A percentile compares a stretch with the other conserved stretches of the same genome.
Evolutionary conservation across 2,888 invertebrate species (phyloP).

Genomic region (Macrosoma leucophasiata): DNA sequence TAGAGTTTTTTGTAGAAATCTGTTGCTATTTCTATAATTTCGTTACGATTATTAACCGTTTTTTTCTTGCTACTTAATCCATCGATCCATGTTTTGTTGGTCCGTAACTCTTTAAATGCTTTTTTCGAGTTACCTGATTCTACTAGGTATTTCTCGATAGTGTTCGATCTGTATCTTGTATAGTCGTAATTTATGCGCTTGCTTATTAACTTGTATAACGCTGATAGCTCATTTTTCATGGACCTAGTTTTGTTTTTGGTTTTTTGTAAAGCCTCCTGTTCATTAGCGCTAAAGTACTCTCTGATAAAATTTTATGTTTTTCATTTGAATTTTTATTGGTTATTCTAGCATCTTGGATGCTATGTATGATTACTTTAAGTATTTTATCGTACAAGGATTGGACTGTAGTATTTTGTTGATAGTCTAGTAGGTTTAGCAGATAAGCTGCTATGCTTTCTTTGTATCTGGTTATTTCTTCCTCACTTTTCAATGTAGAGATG

Average conservation of each 20-base stretch:
- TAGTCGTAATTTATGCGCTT: constrained; percentile 1
- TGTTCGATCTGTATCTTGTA: neutral
- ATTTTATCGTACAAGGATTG: no score
- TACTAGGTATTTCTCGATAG: neutral
- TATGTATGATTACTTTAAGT: neutral
- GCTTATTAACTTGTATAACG: constrained; percentile 3
- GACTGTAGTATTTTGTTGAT: neutral
- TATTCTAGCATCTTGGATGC: neutral
- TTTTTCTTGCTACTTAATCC: constrained; percentile 4
- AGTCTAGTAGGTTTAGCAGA: neutral
- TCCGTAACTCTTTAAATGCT: constrained; percentile 6
- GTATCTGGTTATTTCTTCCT: neutral
- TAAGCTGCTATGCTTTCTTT: neutral
- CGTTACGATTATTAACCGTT: constrained; percentile 2
- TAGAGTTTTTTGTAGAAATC: constrained; percentile 4
- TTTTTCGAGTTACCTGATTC: neutral
- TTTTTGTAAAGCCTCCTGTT: constrained; percentile 2
- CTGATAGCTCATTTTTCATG: constrained; percentile 2
- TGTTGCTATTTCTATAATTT: constrained; percentile 1
- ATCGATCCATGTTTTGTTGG: constrained; percentile 12
- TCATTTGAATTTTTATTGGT: neutral
- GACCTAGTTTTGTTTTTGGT: constrained; percentile 3
- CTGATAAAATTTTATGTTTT: neutral
- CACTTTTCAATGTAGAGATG: neutral
- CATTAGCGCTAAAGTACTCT: neutral